phyloP scores from a whole-genome alignment of 2,888 invertebrate genomes.

The Allacma fusca region DNA sequence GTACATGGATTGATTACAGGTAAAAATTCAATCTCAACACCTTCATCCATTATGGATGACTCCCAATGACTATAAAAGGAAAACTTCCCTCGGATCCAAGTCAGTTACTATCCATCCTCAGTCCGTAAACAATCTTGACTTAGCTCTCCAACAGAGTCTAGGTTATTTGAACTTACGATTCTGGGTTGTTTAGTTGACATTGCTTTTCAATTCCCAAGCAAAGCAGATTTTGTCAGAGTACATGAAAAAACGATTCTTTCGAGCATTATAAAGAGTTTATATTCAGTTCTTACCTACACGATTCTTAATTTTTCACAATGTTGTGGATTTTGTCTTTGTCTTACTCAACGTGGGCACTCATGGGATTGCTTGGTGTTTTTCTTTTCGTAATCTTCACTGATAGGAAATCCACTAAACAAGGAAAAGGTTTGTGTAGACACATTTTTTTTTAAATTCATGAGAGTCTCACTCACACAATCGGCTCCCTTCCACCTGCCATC shows the following conservation, averaged over 20 bases:
- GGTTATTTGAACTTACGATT: slow-evolving; percentile 19
- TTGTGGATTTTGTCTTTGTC: slow-evolving; percentile 45
- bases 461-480: too few species aligned
- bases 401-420: slow-evolving; percentile 43
- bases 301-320: slow-evolving; percentile 30
- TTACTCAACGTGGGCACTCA: slow-evolving; percentile 44
- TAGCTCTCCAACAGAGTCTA: slow-evolving; percentile 12
- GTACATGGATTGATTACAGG: neutral
- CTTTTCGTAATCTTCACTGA: slow-evolving; percentile 44
- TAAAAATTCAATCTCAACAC: slow-evolving; percentile 6
- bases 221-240: neutral
- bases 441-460: neutral
- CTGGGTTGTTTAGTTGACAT: slow-evolving; percentile 15
- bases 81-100: neutral
- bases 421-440: slow-evolving; percentile 31
- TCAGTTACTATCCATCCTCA: slow-evolving; percentile 29
- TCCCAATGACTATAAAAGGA: neutral
- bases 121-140: slow-evolving; percentile 25
- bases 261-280: too few species aligned
- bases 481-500: too few species aligned
- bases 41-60: neutral
- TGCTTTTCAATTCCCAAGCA: neutral
- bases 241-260: neutral
- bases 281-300: too few species aligned
- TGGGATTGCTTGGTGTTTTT: slow-evolving; percentile 45